Base-by-base conservation (phyloP, 1,140 invertebrate species). In the Drosophila sproati region DNA sequence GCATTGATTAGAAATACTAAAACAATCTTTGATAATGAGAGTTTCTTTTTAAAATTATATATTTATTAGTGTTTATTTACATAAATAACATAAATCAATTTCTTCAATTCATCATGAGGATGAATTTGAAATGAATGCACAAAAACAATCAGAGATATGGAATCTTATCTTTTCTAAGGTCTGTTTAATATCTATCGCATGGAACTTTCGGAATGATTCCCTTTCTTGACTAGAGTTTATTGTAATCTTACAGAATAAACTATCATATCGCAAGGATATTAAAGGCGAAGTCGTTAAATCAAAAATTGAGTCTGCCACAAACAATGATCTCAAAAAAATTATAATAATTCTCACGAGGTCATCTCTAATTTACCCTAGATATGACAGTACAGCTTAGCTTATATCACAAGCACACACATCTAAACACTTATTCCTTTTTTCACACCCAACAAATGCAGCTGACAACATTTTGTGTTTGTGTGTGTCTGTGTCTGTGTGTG, bases 391-490 rank as follows among this genome's bases (percentile, higher is more conserved):
- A 50, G 41, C 20, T 52, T 12, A 41, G 39, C 62, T 60, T 51
- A 47, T 34, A 63, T 68, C 67, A 61, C n/a, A 51, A 20, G n/a
- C 37, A 47, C 29, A 43, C 34, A 37, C 43, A 20, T 12, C 8
- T 32, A 12, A 50, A 68, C 29, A 7, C 20, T 71, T 29, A 52
- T 59, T 55, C 48, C 3, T 47, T 63, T 68, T 67, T 68, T 71
- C 66, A 69, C 79, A 87, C 83, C 63, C 69, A 56, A 34, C 47
- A 31, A 76, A 67, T 82, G 82, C 82, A 88, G 83, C 83, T 88
- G 85, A 80, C 73, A 82, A 72, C 77, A 83, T 87, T 87, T 80
- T 71, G 55, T 71, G 70, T 69, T 39, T 68, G 51, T 29, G 34
- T 75, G 45, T 54, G 50, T 51, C 56, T 75, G 45, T 54, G 50